Evolutionary conservation across 2,797 vertebrate genomes (phyloP).

Genomic region (Crotalus adamanteus): DNA sequence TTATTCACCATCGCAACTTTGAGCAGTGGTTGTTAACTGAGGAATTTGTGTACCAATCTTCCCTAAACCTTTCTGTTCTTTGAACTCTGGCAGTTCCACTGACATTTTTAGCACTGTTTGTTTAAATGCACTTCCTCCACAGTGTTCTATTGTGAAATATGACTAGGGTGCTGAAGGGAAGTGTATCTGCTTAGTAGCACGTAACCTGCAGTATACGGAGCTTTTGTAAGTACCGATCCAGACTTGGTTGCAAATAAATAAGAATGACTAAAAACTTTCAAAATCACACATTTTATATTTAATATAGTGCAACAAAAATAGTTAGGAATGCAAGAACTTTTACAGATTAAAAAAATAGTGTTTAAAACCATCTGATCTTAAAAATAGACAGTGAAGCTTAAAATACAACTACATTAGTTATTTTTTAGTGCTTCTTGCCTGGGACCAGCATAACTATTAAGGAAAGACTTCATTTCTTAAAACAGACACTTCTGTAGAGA

Average conservation of each 20-base stretch:
- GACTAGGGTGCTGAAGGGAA: neutral
- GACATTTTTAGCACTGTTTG: neutral
- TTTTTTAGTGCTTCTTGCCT: slow-evolving; percentile 32
- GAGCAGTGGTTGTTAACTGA: neutral
- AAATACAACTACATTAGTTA: slow-evolving; percentile 50
- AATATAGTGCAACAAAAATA: slow-evolving; percentile 65
- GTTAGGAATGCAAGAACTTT: slow-evolving; percentile 62
- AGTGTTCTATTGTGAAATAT: neutral
- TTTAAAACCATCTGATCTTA: slow-evolving; percentile 66
- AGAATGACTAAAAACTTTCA: slow-evolving; percentile 41
- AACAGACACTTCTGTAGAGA: slow-evolving; percentile 28
- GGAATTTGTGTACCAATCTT: neutral
- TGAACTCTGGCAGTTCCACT: neutral
- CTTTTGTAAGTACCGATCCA: neutral
- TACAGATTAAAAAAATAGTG: slow-evolving; percentile 67
- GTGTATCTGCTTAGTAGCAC: too few relatives aligned
- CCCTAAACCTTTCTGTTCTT: neutral
- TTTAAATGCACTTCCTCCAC: neutral
- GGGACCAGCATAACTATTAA: slow-evolving; percentile 68
- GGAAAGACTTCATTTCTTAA: slow-evolving; percentile 71
- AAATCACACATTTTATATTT: slow-evolving; percentile 62
- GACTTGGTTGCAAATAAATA: neutral
- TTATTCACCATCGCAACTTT: neutral
- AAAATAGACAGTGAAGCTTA: slow-evolving; percentile 66
- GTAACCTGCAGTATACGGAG: too few relatives aligned